Evolutionary conservation across 2,888 invertebrate species (phyloP).

Genomic region (Idaea dimidiata): DNA sequence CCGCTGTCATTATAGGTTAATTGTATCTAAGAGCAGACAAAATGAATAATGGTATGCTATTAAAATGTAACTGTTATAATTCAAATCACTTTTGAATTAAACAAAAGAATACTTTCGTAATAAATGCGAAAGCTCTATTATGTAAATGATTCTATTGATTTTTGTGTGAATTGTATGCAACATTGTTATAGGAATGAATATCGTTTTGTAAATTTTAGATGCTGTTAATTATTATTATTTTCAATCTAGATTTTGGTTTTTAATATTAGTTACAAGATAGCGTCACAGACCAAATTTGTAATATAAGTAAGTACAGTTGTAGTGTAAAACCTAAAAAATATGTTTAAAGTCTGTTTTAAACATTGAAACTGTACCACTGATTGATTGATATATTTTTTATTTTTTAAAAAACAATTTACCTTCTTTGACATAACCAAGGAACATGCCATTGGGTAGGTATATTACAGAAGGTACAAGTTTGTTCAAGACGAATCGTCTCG

Average conservation of each 20-base stretch:
- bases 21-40: not conserved
- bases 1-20: conserved; percentile 1
- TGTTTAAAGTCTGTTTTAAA: too few relatives aligned
- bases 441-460: too few relatives aligned
- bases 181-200: not conserved
- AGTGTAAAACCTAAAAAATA: too few relatives aligned
- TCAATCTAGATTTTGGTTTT: not conserved
- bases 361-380: too few relatives aligned
- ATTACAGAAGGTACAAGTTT: too few relatives aligned
- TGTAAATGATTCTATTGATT: not conserved
- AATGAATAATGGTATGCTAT: conserved; percentile 10
- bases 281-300: too few relatives aligned
- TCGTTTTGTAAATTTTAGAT: not conserved
- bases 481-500: too few relatives aligned
- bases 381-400: too few relatives aligned
- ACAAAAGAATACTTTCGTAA: not conserved
- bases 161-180: not conserved
- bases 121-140: not conserved
- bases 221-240: not conserved
- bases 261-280: not conserved
- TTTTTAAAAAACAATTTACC: too few relatives aligned
- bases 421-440: too few relatives aligned
- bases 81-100: conserved; percentile 2
- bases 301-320: too few relatives aligned
- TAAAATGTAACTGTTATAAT: conserved; percentile 5